These are phyloP conservation scores for Frankliniella fusca DNA, from an alignment of 2,888 invertebrate genomes.

Conservation along the genomic window DNA sequence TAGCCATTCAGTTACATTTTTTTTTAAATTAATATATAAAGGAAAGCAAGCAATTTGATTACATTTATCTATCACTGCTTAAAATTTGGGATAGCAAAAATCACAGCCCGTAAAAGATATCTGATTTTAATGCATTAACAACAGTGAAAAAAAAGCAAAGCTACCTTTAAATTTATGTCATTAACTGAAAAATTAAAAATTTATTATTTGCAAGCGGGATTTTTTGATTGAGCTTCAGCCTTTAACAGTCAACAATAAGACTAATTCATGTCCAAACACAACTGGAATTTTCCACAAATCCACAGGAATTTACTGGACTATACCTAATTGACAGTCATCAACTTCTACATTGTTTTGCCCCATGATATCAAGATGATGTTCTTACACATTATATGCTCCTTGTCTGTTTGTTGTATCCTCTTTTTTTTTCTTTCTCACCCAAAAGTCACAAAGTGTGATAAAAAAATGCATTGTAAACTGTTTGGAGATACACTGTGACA, in stretches of 20 bases:
- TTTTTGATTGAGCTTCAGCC: background rate
- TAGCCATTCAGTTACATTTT: too few relatives aligned
- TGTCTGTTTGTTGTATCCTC: background rate
- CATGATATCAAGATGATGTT: background rate
- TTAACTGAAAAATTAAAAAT: background rate
- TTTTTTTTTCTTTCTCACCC: background rate
- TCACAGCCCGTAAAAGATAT: constrained; percentile 21
- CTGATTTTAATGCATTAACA: background rate
- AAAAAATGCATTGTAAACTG: background rate
- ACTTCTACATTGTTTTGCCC: background rate
- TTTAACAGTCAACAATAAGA: background rate
- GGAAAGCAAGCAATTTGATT: background rate
- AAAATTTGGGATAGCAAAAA: constrained; percentile 5
- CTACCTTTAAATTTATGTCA: background rate
- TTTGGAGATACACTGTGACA: background rate
- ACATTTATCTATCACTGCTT: background rate
- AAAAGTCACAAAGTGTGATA: background rate
- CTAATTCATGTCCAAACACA: background rate
- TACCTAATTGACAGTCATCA: background rate
- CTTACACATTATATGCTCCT: too few relatives aligned
- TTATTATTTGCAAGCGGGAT: background rate
- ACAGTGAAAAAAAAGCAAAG: background rate
- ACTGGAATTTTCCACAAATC: background rate
- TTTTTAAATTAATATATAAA: background rate
- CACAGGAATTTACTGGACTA: background rate